phyloP scores from a whole-genome alignment of 1,140 invertebrate species.

The Eriosoma lanigerum region DNA sequence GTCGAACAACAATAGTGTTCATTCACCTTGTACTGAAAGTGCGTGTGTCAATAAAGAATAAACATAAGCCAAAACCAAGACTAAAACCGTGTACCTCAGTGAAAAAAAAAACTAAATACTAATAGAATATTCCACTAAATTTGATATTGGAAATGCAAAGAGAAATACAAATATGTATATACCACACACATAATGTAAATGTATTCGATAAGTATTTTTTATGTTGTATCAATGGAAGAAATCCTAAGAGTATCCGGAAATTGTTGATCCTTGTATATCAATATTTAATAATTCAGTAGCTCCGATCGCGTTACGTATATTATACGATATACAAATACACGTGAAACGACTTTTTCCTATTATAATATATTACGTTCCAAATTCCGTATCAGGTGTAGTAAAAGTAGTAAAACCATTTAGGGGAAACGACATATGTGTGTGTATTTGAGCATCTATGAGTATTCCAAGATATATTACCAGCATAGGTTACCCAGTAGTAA shows the following conservation, averaged over 20 bases:
- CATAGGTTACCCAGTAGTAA: too few relatives aligned
- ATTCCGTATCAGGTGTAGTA: neutral
- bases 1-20: conserved; percentile 47
- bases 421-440: neutral
- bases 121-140: neutral
- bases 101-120: neutral
- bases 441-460: neutral
- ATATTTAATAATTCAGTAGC: neutral
- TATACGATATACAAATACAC: neutral
- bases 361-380: neutral
- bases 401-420: neutral
- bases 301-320: neutral
- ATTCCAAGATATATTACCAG: neutral
- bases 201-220: neutral
- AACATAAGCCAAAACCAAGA: too few relatives aligned
- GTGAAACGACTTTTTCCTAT: neutral
- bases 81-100: conserved; percentile 17
- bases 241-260: neutral
- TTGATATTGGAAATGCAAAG: neutral
- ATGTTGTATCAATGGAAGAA: neutral
- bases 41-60: conserved; percentile 42
- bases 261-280: neutral
- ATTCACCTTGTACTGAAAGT: conserved; percentile 48
- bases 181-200: neutral
- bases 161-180: neutral